Base-by-base conservation (phyloP, 30 jellyfish, hydroid and myxozoan genomes). In the Haliclystus octoradiatus region DNA sequence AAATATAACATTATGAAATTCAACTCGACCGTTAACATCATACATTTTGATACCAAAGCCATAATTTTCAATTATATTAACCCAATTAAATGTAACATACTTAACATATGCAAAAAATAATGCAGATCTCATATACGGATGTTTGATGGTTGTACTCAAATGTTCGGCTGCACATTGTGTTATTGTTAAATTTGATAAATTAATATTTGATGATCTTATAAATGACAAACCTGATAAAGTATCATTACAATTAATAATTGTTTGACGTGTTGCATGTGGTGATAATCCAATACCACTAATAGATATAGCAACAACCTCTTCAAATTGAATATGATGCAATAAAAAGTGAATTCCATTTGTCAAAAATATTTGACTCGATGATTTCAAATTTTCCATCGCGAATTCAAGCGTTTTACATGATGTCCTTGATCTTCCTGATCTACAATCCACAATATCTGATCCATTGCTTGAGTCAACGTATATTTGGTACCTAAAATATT, bases 371-470 rank as follows among this genome's bases (percentile, higher is more conserved):
- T 23, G 62, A 1, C 87, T 65, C 32, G 64, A 26, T 28, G 74
- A 74, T 3, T 26, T 47, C 31, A 82, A 82, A 28, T 76, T 81
- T 9, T 74, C 72, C 23, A 84, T 71, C 33, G 69, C 82, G 53
- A 4, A 84, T 49, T 84, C 92, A 24, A 84, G 53, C 0, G 87
- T 68, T 26, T 24, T 57, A 60, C 95, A 84, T 0, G 95, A 70
- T 31, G 72, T 79, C 75, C 70, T 50, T n/a, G 32, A 12, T 1
- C 22, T 23, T 14, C 5, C 60, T 2, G 78, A 40, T 9, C 57
- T 9, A 40, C 57, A 40, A 40, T 40, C 57, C 19, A 5, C 57
- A 19, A 40, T 19, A 19, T 40, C 19, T 40, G 19, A 40, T 5
- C 57, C 57, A 5, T 40, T 40, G 9, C 19, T 40, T 19, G 9